Evolutionary conservation across 2,888 invertebrate genomes (phyloP), one percentile per base, ranked within the genome.

Genomic region (Leucophenga montana): DNA sequence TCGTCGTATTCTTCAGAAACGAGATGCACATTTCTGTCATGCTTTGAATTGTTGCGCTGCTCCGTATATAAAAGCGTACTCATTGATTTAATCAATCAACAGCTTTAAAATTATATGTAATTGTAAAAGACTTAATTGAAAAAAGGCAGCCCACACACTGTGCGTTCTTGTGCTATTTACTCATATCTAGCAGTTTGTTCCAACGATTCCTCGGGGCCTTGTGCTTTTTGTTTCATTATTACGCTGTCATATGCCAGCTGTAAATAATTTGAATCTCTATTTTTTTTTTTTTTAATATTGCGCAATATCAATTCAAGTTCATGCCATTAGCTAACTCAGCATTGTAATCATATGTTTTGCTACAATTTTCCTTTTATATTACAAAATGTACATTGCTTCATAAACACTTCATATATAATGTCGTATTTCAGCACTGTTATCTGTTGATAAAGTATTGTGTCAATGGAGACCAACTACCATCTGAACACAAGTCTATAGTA

Each of bases 401-500:
- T 13, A 54, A 18, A 54, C 54, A 50, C 50, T 50, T 50, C 50
- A 50, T 50, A 16, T 50, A 6, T 18, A 13, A 8, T 1, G 20
- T 13, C 22, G 5, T 1, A 18, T 14, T 54, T 39, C 39, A 8
- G 39, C 3, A 54, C n/a, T 16, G 54, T 20, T 18, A 54, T 54
- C 54, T 54, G 18, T 18, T 13, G 8, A 16, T 9, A 18, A 50
- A 11, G 54, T 14, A 20, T 18, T 20, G 54, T 18, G 54, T 20
- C 6, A 18, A 39, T 27, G 27, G 4, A 39, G 39, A 39, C 9
- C 39, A 39, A 39, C 3, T 39, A 11, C 11, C 54, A 54, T 54
- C 54, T 54, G 13, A 18, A 18, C 18, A 9, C 54, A 54, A 48
- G 50, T 70, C 69, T 67, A 14, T 22, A 48, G n/a, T 6, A 31